Base-by-base conservation (phyloP, 2,797 vertebrate genomes). In the Arvicola amphibius region DNA sequence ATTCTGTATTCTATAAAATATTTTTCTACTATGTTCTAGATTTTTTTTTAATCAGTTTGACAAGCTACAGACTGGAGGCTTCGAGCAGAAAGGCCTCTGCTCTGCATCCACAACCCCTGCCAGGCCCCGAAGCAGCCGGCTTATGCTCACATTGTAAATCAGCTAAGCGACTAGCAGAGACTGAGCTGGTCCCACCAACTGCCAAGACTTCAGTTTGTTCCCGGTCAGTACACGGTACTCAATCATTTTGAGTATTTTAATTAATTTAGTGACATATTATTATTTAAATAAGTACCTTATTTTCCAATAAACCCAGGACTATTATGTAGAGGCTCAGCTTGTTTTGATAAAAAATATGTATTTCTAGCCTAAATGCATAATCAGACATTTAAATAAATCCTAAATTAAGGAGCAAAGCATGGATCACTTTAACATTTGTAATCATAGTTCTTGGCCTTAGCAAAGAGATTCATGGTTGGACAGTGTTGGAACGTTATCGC, bases 361-460 rank as follows among this genome's bases (percentile, higher is more conserved):
- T 88, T 91, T 69, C 53, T 48, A 83, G 69, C 19, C 61, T 91
- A 83, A 96, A 87, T 83, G 81, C 5, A 65, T 37, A 46, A 25
- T 43, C 12, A 81, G 11, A 69, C 29, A 85, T 78, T 81, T 88
- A 90, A 92, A 43, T 61, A 90, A 81, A 56, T 63, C 16, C 6
- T 88, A 92, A 81, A 59, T 88, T 27, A 81, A 77, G 69, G 13
- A 88, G 67, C 87, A 40, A 90, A 91, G 11, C 69, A 29, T 32
- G 40, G 79, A 86, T 92, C 3, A 13, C 51, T 81, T 77, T 71
- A 79, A 53, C 67, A 46, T 19, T 53, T 2, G 29, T 32, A 43
- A 86, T 83, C 43, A 37, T 32, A 65, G 74, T 93, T 95, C 16
- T 88, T n/a, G 71, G 27, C n/a, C 61, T 95, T 63, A 46, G 29